phyloP scores from a whole-genome alignment of 2,888 invertebrate species.

The Drosophila anomalata region DNA sequence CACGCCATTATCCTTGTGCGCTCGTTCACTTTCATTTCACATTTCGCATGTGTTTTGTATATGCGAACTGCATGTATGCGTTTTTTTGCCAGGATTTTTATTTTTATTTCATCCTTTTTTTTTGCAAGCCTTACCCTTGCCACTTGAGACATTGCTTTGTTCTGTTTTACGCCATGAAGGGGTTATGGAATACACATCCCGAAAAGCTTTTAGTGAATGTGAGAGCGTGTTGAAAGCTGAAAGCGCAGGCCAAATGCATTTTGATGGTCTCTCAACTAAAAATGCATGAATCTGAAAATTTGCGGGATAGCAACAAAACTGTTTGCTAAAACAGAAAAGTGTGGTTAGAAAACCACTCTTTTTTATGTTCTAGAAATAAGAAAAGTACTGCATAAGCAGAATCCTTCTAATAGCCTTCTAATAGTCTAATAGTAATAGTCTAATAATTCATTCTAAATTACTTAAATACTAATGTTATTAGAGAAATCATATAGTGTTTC shows the following conservation, averaged over 20 bases:
- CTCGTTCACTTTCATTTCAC: constrained; percentile 80
- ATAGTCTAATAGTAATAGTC: too few species aligned
- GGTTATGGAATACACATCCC: constrained; percentile 58
- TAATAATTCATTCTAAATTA: too few species aligned
- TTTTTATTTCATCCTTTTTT: constrained; percentile 28
- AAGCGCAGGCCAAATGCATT: constrained; percentile 43
- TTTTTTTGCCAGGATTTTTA: constrained; percentile 41
- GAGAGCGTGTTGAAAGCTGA: constrained; percentile 24
- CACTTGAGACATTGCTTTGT: constrained; percentile 79
- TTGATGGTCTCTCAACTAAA: constrained; percentile 24
- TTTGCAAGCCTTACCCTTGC: constrained; percentile 75
- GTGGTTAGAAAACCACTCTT: background rate
- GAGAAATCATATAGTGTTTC: too few species aligned
- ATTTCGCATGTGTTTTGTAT: constrained; percentile 48
- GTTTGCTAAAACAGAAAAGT: background rate
- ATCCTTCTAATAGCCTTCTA: too few species aligned
- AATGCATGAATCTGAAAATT: background rate
- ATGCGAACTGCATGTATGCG: constrained; percentile 17
- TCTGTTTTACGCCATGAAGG: constrained; percentile 61
- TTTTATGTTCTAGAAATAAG: too few species aligned
- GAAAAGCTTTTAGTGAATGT: constrained; percentile 68
- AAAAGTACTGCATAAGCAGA: too few species aligned
- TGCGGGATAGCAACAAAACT: constrained; percentile 13
- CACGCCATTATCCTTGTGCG: constrained; percentile 75
- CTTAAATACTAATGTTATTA: too few species aligned